Evolutionary conservation across 1,140 invertebrate genomes (phyloP), one percentile per base, ranked within the genome.

Genomic region (Frieseomelitta varia): DNA sequence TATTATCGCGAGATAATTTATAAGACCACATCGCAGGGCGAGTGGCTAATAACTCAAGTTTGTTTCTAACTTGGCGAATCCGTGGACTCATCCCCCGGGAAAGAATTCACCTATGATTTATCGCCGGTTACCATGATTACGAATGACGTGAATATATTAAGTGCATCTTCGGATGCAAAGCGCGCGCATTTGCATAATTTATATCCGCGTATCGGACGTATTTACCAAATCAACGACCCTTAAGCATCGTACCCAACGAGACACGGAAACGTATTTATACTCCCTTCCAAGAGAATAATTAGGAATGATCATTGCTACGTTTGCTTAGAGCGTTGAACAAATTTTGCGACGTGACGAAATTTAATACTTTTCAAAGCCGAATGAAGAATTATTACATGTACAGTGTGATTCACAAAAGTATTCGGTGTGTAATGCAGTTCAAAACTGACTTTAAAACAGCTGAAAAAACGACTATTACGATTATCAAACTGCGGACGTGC

Each of bases 131-230:
- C 68, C 24, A 39, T 51, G 76, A 79, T 79, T 79, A 79, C 56
- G 74, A 65, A 39, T 55, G 69, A 73, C 56, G 55, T 51, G 68
- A 47, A 65, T 73, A 56, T 65, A 65, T 79, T 69, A 68, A 76
- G 77, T 27, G 71, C 30, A 75, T 65, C 79, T 74, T 15, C 15
- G 55, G 56, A 34, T 72, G 53, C 47, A 65, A 63, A 55, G 51
- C 55, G 27, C n/a, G 15, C 24, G 55, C n/a, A 83, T 83, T 78
- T 78, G 61, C 68, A 84, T 84, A 84, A 56, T 84, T 84, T 73
- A 73, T 84, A 73, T 47, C 65, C 74, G 39, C n/a, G 39, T 72
- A 79, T 79, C 24, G 24, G 30, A 30, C 19, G 21, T 83, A 84
- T 72, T 79, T 73, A 56, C 58, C 55, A 79, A 84, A 84, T 84